Evolutionary conservation across 2,113 vertebrate genomes (phyloP), one percentile per base, ranked within the genome.

Genomic region (Phalacrocorax aristotelis): DNA sequence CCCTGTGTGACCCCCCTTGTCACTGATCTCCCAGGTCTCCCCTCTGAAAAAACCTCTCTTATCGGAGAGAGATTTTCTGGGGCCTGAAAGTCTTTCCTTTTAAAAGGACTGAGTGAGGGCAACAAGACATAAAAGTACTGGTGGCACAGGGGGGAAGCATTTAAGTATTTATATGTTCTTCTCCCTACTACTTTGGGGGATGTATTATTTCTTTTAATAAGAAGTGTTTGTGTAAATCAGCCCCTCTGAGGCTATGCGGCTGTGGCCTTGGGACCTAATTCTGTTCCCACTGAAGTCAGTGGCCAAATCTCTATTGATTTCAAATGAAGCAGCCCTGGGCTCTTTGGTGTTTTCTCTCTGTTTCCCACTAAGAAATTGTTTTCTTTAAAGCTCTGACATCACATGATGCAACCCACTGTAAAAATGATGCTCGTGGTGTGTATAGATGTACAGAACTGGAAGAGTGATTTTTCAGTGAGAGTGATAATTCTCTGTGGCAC

Each of bases 351-450:
- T 91, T 83, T 40, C 26, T 42, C 15, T 62, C 1, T 22, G 49
- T 40, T 78, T 70, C 55, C 75, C 58, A 65, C 3, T 8, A 97
- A 83, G 72, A 94, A 77, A 21, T 76, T 85, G 64, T 95, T 97
- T 94, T 94, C 34, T 15, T 90, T 83, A 42, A 42, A 78, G 62
- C 15, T 90, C 82, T 97, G 95, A 97, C 86, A 87, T 97, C 96
- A 97, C 66, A 87, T 96, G 97, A 98, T 96, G 97, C 95, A 98
- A 97, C 38, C 48, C 20, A 29, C 76, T 93, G 96, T 88, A 97
- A 97, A 97, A 97, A 78, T 3, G 5, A 71, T 69, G 75, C 1
- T 76, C 44, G 40, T 66, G 69, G 76, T 97, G 84, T 55, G 85
- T 93, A 93, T 58, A 82, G 57, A n/a, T 34, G 36, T 48, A 74